These are phyloP conservation scores for Diachasmimorpha longicaudata DNA, from an alignment of 1,140 invertebrate species.

Conservation along the genomic window DNA sequence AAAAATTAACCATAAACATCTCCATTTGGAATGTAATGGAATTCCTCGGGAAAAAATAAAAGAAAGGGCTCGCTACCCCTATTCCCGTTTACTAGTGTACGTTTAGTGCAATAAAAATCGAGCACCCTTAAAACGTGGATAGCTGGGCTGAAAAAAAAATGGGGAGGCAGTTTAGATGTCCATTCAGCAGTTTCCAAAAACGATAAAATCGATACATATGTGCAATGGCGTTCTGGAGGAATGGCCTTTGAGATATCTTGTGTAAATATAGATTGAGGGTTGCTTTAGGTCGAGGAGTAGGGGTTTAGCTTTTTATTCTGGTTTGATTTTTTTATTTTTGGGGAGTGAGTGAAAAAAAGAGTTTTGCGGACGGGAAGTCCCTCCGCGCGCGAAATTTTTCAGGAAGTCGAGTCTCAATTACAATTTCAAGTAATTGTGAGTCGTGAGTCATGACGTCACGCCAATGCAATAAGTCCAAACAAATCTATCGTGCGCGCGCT, in stretches of 20 bases:
- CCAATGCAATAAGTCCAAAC: too few species aligned
- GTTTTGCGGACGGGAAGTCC: too few species aligned
- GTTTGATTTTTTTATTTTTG: too few species aligned
- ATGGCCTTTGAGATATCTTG: neutral
- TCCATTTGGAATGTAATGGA: conserved; percentile 20
- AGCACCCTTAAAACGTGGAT: neutral
- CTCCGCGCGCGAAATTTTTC: too few species aligned
- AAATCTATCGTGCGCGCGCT: too few species aligned
- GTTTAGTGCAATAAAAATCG: conserved; percentile 20
- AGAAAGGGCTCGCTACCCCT: neutral
- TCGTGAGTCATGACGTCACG: too few species aligned
- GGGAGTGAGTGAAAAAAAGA: too few species aligned
- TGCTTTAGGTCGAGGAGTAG: too few species aligned
- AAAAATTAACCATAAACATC: conserved; percentile 23
- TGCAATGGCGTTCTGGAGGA: conserved; percentile 11
- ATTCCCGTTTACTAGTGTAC: conserved; percentile 3
- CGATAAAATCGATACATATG: conserved; percentile 27
- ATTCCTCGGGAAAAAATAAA: neutral
- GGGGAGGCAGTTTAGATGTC: conserved; percentile 5
- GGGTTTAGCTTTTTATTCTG: neutral
- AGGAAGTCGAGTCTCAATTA: too few species aligned
- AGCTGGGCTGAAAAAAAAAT: neutral
- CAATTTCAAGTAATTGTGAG: too few species aligned
- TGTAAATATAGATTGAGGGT: conserved; percentile 7
- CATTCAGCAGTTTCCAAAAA: conserved; percentile 12